phyloP scores from a whole-genome alignment of 2,888 invertebrate genomes.

The Melangyna quadrimaculata region DNA sequence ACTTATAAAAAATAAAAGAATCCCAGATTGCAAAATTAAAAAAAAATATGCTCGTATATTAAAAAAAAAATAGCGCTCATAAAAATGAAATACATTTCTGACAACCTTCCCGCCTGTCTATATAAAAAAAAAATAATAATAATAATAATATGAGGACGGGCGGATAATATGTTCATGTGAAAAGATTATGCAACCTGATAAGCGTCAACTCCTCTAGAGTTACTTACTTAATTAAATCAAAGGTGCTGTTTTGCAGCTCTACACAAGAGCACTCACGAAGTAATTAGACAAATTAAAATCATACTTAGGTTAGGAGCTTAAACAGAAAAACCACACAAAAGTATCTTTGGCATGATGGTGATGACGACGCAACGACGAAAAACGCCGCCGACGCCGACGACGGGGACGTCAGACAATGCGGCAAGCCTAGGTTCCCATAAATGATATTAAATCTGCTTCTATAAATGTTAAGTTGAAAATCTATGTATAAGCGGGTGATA shows the following conservation, averaged over 20 bases:
- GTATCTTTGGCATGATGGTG: constrained; percentile 13
- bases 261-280: constrained; percentile 38
- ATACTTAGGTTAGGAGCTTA: constrained; percentile 36
- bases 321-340: constrained; percentile 1
- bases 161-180: constrained; percentile 66
- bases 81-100: constrained; percentile 49
- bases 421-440: constrained; percentile 54
- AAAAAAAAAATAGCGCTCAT: constrained; percentile 10
- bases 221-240: constrained; percentile 71
- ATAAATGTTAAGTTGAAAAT: constrained; percentile 22
- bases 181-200: constrained; percentile 70
- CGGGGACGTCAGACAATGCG: constrained; percentile 1
- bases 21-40: constrained; percentile 44
- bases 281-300: constrained; percentile 72
- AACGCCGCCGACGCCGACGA: neutral
- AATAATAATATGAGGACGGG: neutral
- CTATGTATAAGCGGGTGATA: constrained; percentile 37
- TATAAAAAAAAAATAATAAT: neutral
- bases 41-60: too few relatives aligned
- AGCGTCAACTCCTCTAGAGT: constrained; percentile 67
- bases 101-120: neutral
- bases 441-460: constrained; percentile 41
- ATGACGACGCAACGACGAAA: neutral
- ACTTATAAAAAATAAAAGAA: constrained; percentile 42
- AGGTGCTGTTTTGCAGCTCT: constrained; percentile 48